Conservation (phyloP, 2,797 vertebrate genomes). For the Picus viridis region DNA sequence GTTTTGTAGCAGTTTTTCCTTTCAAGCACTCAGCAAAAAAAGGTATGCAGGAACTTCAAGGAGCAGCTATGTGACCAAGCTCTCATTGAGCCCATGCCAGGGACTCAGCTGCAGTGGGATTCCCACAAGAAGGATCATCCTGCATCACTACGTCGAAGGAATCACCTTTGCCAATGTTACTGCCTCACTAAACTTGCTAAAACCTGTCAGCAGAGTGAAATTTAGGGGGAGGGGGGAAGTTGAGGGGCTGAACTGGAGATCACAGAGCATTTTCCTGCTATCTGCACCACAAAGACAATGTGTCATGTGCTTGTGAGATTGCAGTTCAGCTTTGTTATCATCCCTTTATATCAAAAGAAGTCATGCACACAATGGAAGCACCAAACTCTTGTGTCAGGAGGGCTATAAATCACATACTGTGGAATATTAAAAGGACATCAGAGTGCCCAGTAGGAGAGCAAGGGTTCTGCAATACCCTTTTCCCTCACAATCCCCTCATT, state of each 20-base stretch:
- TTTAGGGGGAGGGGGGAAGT: neutral
- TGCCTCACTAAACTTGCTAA: neutral
- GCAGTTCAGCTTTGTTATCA: constrained; percentile 41
- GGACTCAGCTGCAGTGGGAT: neutral
- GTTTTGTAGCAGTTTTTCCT: neutral
- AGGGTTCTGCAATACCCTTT: neutral
- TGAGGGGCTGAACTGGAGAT: neutral
- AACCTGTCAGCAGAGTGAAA: neutral
- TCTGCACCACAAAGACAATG: constrained; percentile 4
- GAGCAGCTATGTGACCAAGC: neutral
- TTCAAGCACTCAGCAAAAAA: neutral
- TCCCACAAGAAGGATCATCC: neutral
- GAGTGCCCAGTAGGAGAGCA: neutral
- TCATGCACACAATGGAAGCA: constrained; percentile 59
- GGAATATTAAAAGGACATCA: neutral
- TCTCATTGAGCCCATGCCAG: neutral
- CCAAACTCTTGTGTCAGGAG: constrained; percentile 35
- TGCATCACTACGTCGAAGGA: neutral
- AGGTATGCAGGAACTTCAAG: neutral
- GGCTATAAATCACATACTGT: constrained; percentile 38
- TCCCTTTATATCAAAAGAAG: constrained; percentile 50
- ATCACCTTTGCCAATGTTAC: neutral
- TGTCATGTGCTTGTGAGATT: constrained; percentile 44
- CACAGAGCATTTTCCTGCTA: constrained; percentile 16
- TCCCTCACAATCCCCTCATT: neutral